Evolutionary conservation across 2,888 invertebrate genomes (phyloP).

Genomic region (Hoplodrina ambigua): DNA sequence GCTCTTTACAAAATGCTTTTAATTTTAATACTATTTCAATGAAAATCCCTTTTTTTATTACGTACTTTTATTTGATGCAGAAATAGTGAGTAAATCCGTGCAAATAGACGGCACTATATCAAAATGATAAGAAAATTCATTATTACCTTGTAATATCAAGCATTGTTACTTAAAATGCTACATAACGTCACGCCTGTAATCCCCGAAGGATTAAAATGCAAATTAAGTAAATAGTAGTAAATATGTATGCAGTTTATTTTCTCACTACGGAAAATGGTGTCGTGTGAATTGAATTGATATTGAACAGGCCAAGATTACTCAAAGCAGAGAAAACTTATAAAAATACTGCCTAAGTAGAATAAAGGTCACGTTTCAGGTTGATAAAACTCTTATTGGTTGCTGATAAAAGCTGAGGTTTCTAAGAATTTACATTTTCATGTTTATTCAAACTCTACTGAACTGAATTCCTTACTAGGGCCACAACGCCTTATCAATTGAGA

Average conservation of each 20-base stretch:
- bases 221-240: constrained; percentile 2
- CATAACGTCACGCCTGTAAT: too few relatives aligned
- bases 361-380: not conserved
- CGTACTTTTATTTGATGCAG: too few relatives aligned
- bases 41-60: not conserved
- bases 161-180: constrained; percentile 9
- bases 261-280: constrained; percentile 16
- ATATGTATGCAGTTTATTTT: constrained; percentile 13
- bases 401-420: constrained; percentile 2
- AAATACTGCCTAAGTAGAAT: not conserved
- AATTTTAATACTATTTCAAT: not conserved
- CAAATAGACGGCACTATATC: constrained; percentile 4
- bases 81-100: not conserved
- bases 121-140: constrained; percentile 17
- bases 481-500: constrained; percentile 35
- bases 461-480: constrained; percentile 1
- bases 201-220: constrained; percentile 1
- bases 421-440: not conserved
- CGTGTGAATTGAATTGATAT: not conserved
- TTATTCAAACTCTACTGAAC: not conserved
- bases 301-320: not conserved
- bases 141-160: not conserved
- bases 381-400: not conserved
- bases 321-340: not conserved
- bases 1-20: not conserved